Percentiles rank a stretch among this genome's conserved stretches.
Evolutionary conservation across 1,140 invertebrate species (phyloP).

Genomic region (Drosophila nikananu): DNA sequence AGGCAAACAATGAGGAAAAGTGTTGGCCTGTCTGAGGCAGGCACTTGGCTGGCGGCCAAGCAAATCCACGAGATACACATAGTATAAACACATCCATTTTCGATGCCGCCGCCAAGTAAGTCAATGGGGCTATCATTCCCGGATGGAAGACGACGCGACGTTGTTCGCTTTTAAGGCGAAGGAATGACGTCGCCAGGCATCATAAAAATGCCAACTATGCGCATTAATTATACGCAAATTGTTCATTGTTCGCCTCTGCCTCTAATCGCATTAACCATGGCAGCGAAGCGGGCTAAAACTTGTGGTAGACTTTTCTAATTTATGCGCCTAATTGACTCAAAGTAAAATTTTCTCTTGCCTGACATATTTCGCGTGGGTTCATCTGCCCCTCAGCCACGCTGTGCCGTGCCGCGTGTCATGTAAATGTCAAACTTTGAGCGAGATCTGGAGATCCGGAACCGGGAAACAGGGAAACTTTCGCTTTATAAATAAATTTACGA

Average conservation of each 20-base stretch:
- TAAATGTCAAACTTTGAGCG: constrained; percentile 53
- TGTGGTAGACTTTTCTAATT: constrained; percentile 64
- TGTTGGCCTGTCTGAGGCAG: constrained; percentile 73
- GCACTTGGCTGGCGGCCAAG: constrained; percentile 68
- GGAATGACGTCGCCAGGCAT: constrained; percentile 26
- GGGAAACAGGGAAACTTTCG: constrained; percentile 47
- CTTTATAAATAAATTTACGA: constrained; percentile 56
- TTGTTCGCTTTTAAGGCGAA: constrained; percentile 32
- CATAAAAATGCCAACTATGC: constrained; percentile 61
- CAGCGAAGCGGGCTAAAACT: constrained; percentile 31
- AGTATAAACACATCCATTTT: constrained; percentile 53
- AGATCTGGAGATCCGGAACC: constrained; percentile 10
- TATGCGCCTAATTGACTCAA: constrained; percentile 70
- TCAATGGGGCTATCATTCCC: constrained; percentile 11
- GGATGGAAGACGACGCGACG: not conserved
- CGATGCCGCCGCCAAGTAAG: constrained; percentile 39
- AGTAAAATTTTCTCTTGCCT: constrained; percentile 43
- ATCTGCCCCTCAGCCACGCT: constrained; percentile 24
- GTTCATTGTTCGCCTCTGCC: constrained; percentile 49
- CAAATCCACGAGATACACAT: constrained; percentile 38
- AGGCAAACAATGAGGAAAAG: constrained; percentile 68
- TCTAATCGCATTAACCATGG: constrained; percentile 54
- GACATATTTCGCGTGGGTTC: constrained; percentile 34
- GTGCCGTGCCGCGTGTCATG: constrained; percentile 30
- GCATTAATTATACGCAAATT: constrained; percentile 60